These are phyloP conservation scores for chimpanzee (Pan troglodytes) DNA, from an alignment of 2,113 vertebrate genomes.

Conservation along the genomic window NHGRI_mPanTro3-v2.1_pri NC_072416.2:61309501-61310000, in stretches of 20 bases:
- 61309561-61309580: background rate
- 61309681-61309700: background rate
- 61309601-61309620: background rate
- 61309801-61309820: slow-evolving; percentile 8
- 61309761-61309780: background rate
- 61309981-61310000: slow-evolving; percentile 71
- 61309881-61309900: slow-evolving; percentile 58
- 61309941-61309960: slow-evolving; percentile 54
- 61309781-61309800: background rate
- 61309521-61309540: background rate
- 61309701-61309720: background rate
- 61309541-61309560: background rate
- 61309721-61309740: background rate
- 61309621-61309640: background rate
- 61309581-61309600: background rate
- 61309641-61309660: background rate
- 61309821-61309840: slow-evolving; percentile 62
- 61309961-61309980: slow-evolving; percentile 52
- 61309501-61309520: background rate
- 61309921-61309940: slow-evolving; percentile 75
- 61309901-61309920: slow-evolving; percentile 58
- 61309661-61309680: background rate
- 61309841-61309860: slow-evolving; percentile 70
- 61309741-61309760: slow-evolving; percentile 32
- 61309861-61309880: slow-evolving; percentile 70